phyloP scores from a whole-genome alignment of 1,140 invertebrate species.

The Drosophila truncata region DNA sequence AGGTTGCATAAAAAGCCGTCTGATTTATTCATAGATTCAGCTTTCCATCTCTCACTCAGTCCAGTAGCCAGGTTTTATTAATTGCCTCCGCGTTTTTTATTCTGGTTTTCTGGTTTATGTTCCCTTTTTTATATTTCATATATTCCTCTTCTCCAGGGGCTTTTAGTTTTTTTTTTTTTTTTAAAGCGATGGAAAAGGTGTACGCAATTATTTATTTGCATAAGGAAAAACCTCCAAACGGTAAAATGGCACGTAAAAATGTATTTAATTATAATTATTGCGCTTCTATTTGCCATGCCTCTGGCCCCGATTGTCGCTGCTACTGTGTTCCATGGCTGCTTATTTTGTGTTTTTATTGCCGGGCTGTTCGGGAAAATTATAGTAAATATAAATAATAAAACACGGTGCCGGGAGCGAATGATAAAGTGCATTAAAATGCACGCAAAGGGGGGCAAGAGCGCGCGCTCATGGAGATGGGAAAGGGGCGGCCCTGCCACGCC shows the following conservation, averaged over 20 bases:
- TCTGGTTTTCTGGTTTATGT: slow-evolving; percentile 26
- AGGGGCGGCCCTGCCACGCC: slow-evolving; percentile 57
- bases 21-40: slow-evolving; percentile 51
- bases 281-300: slow-evolving; percentile 53
- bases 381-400: slow-evolving; percentile 84
- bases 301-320: slow-evolving; percentile 14
- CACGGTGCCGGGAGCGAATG: slow-evolving; percentile 65
- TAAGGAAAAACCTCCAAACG: slow-evolving; percentile 60
- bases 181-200: slow-evolving; percentile 47
- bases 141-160: slow-evolving; percentile 2
- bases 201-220: slow-evolving; percentile 77
- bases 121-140: slow-evolving; percentile 6
- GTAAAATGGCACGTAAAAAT: slow-evolving; percentile 79
- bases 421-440: slow-evolving; percentile 81
- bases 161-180: slow-evolving; percentile 35
- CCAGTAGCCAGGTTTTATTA: slow-evolving; percentile 37
- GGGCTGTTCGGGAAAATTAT: slow-evolving; percentile 67
- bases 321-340: slow-evolving; percentile 20
- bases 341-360: slow-evolving; percentile 50
- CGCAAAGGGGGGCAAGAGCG: slow-evolving; percentile 42
- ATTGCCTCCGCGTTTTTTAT: slow-evolving; percentile 32
- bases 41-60: slow-evolving; percentile 19
- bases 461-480: slow-evolving; percentile 1
- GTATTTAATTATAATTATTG: slow-evolving; percentile 84
- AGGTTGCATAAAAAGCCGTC: slow-evolving; percentile 28